These are phyloP conservation scores for Cercopithecus mitis DNA, from an alignment of 2,797 vertebrate genomes.

Conservation along the genomic window DNA sequence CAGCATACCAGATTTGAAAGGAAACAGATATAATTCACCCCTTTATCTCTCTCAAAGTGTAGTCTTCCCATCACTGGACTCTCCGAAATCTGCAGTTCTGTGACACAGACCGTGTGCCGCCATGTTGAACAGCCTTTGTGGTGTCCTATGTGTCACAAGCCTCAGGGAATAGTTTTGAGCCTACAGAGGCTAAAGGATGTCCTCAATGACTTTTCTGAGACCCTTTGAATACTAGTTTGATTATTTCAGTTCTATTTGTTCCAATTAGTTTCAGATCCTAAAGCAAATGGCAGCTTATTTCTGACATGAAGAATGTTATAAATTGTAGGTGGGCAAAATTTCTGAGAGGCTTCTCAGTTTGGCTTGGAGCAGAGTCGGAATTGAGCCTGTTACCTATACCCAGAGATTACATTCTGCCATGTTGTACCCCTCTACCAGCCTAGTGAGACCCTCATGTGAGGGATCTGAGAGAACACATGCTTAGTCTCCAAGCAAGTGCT, in stretches of 20 bases:
- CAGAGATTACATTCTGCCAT: neutral
- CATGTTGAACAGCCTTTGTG: neutral
- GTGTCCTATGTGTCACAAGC: neutral
- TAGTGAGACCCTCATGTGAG: neutral
- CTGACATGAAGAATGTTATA: conserved; percentile 13
- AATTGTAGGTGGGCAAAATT: neutral
- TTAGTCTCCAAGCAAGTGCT: conserved; percentile 7
- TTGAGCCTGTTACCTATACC: neutral
- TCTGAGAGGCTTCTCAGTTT: conserved; percentile 12
- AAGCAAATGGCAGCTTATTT: conserved; percentile 39
- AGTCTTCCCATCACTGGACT: neutral
- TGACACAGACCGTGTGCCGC: neutral
- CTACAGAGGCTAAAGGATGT: neutral
- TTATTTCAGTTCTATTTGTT: conserved; percentile 41
- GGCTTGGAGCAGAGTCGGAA: neutral
- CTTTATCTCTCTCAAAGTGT: conserved; percentile 21
- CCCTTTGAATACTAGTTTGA: neutral
- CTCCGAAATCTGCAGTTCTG: neutral
- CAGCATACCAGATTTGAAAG: neutral
- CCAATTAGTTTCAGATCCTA: conserved; percentile 23
- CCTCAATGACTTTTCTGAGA: neutral
- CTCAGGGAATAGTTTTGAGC: conserved; percentile 17
- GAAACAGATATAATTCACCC: neutral
- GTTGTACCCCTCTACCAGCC: neutral
- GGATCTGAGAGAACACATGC: neutral